Base-by-base conservation (phyloP, 1,140 invertebrate genomes). In the Drosophila setifemur region DNA sequence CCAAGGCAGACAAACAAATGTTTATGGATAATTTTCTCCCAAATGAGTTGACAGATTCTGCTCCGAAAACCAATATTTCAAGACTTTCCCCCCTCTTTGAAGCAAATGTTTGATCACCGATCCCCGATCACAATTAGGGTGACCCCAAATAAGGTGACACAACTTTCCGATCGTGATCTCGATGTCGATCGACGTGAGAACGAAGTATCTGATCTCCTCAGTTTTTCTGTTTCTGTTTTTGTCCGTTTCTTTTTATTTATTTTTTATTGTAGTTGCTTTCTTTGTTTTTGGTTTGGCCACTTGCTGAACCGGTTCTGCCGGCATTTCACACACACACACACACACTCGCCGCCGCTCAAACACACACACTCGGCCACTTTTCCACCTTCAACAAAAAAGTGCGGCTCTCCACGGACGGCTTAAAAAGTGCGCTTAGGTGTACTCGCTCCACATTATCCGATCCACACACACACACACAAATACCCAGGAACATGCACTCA, bases 231-330 rank as follows among this genome's bases (percentile, higher is more conserved):
- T 28, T 57, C 44, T 23, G 31, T 33, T 57, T 58, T 42, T 44
- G 19, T 44, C 19, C 28, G 28, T 73, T 31, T 58, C 39, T 19
- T 58, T 67, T 40, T 60, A 1, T 40, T 40, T 28, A 37, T 68
- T 19, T 50, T 2, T 48, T 40, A 16, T 39, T 25, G 43, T 48
- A 39, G 19, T 57, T 63, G 19, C 67, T 42, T 48, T 33, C 53
- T 53, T 44, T 74, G 57, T 57, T 71, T 47, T 74, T 52, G 54
- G 52, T 79, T 70, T 79, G 74, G 75, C 73, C 79, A 83, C 70
- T 83, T 86, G 79, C 58, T 47, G 81, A 86, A 83, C 79, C 81
- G 79, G 79, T 83, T 83, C 58, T 83, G 81, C 81, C 79, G 79
- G 79, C 79, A 85, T 85, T 79, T 85, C 50, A 55, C 16, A 55